Evolutionary conservation across 1,140 invertebrate genomes (phyloP), one percentile per base, ranked within the genome.

Genomic region (Helicoverpa armigera): DNA sequence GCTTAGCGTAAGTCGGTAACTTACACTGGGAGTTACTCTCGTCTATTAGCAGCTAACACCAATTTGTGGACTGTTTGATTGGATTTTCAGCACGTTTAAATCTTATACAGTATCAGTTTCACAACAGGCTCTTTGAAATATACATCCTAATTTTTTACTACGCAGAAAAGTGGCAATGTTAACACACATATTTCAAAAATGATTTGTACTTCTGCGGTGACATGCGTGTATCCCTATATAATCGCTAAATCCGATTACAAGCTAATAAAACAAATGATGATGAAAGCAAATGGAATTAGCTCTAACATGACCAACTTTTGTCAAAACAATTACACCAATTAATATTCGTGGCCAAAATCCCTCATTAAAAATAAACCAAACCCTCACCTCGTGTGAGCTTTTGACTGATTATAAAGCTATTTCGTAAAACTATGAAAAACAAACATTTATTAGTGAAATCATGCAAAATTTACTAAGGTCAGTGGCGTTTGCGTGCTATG

Each of bases 401-500:
- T 69, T 54, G 50, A 54, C 29, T 9, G 69, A 56, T 54, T 35
- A 72, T n/a, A n/a, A 56, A 72, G 7, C 18, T 31, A 56, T 31
- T 9, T 35, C 43, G 31, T n/a, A 35, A n/a, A n/a, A 35, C 61
- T 65, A 65, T 60, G 3, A 65, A 29, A 35, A 31, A 43, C 16
- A 51, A 50, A 69, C 3, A n/a, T 75, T 60, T 18, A 9, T 56
- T 14, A 73, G 70, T 29, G 51, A 65, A 74, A 84, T 85, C 83
- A 85, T 85, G 86, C 83, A 83, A 86, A 88, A 85, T 84, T 87
- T 82, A 83, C 48, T 82, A 79, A 79, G 78, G 72, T 63, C 78
- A 83, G 84, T 83, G 84, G 65, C 78, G 83, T 83, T 89, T 79
- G 89, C 89, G 87, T 90, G 89, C 85, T 70, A 43, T 76, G 73